Evolutionary conservation across 2,113 vertebrate species (phyloP).

Genomic region (Triplophysa rosa): DNA sequence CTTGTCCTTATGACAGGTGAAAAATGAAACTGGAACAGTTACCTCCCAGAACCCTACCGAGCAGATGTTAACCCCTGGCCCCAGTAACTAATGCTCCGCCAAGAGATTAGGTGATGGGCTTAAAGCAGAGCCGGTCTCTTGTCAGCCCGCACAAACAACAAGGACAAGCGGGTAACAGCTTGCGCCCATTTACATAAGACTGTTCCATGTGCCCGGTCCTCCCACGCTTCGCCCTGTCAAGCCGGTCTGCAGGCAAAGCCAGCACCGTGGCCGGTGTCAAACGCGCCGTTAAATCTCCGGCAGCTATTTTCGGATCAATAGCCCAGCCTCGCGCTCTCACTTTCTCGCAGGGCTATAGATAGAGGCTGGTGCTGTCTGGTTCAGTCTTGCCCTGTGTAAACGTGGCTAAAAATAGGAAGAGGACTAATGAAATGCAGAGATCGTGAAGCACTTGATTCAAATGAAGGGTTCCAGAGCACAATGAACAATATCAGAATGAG

Average conservation of each 20-base stretch:
- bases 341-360: slow-evolving; percentile 50
- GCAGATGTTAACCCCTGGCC: slow-evolving; percentile 45
- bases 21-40: slow-evolving; percentile 21
- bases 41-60: slow-evolving; percentile 31
- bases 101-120: slow-evolving; percentile 47
- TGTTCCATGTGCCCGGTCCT: slow-evolving; percentile 22
- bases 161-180: slow-evolving; percentile 16
- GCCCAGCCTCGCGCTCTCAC: slow-evolving; percentile 26
- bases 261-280: slow-evolving; percentile 39
- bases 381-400: slow-evolving; percentile 52
- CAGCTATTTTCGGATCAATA: slow-evolving; percentile 53
- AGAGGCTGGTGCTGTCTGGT: slow-evolving; percentile 45
- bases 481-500: slow-evolving; percentile 37
- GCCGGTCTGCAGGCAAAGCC: slow-evolving; percentile 24
- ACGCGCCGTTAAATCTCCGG: slow-evolving; percentile 33
- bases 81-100: slow-evolving; percentile 22
- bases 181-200: slow-evolving; percentile 29
- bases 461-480: slow-evolving; percentile 42
- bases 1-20: slow-evolving; percentile 12
- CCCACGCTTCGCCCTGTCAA: slow-evolving; percentile 24
- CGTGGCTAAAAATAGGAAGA: slow-evolving; percentile 53
- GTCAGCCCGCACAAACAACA: slow-evolving; percentile 24
- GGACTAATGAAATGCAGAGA: slow-evolving; percentile 59
- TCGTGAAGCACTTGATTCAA: slow-evolving; percentile 49
- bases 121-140: slow-evolving; percentile 31